Evolutionary conservation across 2,797 vertebrate species (phyloP).

Genomic region (Tokudaia muenninki): DNA sequence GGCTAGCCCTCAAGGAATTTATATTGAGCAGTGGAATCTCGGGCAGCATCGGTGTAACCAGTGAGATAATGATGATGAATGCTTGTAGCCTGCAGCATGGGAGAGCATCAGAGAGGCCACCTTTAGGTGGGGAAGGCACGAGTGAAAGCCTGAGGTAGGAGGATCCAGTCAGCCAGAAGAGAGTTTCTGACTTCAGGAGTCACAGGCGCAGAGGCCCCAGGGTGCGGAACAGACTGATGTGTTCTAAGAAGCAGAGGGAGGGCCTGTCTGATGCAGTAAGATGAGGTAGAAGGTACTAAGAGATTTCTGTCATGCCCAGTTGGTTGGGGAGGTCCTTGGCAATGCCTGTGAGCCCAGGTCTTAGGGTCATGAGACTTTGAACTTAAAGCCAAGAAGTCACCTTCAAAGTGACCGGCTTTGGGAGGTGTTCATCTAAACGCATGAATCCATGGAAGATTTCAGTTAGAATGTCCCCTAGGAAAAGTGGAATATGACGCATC

Average conservation of each 20-base stretch:
- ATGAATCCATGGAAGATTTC: neutral
- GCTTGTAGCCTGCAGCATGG: no score
- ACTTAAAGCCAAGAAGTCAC: neutral
- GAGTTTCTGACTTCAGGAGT: neutral
- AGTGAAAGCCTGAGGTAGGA: neutral
- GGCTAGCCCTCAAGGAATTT: neutral
- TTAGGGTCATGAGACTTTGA: neutral
- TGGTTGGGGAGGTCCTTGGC: neutral
- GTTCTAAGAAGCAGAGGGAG: neutral
- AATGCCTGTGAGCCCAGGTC: neutral
- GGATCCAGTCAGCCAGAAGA: fast-evolving
- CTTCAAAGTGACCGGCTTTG: neutral
- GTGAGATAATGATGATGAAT: neutral
- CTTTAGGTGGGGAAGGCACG: neutral
- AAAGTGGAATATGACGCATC: neutral
- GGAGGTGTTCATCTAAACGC: neutral
- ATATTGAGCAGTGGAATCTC: neutral
- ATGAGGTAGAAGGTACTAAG: neutral
- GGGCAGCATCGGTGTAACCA: neutral
- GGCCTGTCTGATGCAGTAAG: neutral
- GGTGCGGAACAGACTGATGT: neutral
- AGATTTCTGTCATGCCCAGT: neutral
- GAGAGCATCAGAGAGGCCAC: neutral
- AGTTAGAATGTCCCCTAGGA: neutral
- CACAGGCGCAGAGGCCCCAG: fast-evolving